Evolutionary conservation across 2,113 vertebrate species (phyloP).

Genomic region (Halcyon senegalensis): DNA sequence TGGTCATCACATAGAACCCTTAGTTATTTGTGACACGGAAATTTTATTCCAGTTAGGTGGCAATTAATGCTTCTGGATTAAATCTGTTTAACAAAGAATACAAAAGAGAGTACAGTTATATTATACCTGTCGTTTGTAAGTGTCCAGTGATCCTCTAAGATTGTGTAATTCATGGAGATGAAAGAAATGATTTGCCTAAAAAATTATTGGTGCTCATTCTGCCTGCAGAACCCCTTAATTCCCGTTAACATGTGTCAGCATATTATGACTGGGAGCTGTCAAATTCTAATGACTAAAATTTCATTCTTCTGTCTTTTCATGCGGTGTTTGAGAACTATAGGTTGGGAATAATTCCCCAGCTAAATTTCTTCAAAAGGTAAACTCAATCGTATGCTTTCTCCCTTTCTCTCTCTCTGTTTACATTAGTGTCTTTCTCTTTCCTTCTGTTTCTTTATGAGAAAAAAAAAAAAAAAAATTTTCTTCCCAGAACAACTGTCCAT

Average conservation of each 20-base stretch:
- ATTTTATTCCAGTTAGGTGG: neutral
- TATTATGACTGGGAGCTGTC: conserved; percentile 77
- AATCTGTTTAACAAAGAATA: conserved; percentile 43
- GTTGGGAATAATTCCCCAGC: conserved; percentile 61
- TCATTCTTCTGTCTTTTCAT: conserved; percentile 72
- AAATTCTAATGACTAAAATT: conserved; percentile 77
- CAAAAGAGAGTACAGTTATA: neutral
- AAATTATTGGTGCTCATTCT: conserved; percentile 60
- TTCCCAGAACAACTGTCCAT: conserved; percentile 22
- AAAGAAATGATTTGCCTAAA: conserved; percentile 71
- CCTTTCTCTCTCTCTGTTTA: conserved; percentile 9
- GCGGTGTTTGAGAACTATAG: conserved; percentile 71
- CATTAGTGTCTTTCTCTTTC: neutral
- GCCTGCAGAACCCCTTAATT: conserved; percentile 69
- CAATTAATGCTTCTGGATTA: conserved; percentile 46
- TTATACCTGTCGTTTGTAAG: conserved; percentile 51
- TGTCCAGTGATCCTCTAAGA: conserved; percentile 57
- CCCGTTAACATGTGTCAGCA: conserved; percentile 72
- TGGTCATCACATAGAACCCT: neutral
- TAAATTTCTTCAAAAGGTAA: conserved; percentile 52
- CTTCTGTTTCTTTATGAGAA: neutral
- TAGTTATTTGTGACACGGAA: neutral
- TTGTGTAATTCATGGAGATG: conserved; percentile 40
- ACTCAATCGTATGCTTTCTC: neutral
- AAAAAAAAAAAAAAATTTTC: neutral